phyloP scores from a whole-genome alignment of 2,113 vertebrate genomes.

The Pelobates fuscus region DNA sequence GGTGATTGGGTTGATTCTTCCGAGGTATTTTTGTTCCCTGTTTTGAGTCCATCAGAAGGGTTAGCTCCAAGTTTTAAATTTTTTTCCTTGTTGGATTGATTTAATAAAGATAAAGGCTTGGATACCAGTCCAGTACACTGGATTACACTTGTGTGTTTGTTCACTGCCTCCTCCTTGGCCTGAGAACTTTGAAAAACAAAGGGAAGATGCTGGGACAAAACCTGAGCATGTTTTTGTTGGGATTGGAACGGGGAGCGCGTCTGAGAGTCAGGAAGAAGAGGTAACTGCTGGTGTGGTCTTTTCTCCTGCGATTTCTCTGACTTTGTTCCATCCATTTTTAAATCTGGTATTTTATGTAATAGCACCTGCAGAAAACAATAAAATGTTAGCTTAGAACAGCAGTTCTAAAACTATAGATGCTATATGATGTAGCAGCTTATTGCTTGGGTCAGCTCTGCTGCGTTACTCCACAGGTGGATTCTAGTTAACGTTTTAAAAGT shows the following conservation, averaged over 20 bases:
- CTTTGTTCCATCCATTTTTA: constrained; percentile 74
- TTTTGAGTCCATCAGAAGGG: constrained; percentile 74
- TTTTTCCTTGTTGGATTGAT: constrained; percentile 77
- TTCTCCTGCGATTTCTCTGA: constrained; percentile 74
- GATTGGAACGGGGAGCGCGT: constrained; percentile 75
- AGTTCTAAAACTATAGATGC: no score
- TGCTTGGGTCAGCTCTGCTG: no score
- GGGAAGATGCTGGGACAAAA: constrained; percentile 78
- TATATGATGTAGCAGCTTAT: no score
- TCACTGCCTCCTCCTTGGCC: constrained; percentile 80
- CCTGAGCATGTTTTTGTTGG: constrained; percentile 78
- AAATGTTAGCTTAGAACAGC: no score
- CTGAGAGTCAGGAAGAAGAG: constrained; percentile 74
- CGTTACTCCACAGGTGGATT: no score
- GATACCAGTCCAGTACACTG: constrained; percentile 84
- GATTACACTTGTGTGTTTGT: constrained; percentile 92
- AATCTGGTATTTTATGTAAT: constrained; percentile 74
- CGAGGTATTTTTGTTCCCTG: constrained; percentile 78
- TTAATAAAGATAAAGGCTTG: constrained; percentile 82
- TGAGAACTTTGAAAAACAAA: constrained; percentile 83
- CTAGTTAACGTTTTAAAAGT: no score
- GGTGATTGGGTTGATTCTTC: constrained; percentile 71
- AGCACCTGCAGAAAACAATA: constrained; percentile 74
- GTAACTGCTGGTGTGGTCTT: constrained; percentile 78
- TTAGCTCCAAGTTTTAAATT: constrained; percentile 77